Evolutionary conservation across 2,113 vertebrate genomes (phyloP).

Genomic region (Cardinalis cardinalis): DNA sequence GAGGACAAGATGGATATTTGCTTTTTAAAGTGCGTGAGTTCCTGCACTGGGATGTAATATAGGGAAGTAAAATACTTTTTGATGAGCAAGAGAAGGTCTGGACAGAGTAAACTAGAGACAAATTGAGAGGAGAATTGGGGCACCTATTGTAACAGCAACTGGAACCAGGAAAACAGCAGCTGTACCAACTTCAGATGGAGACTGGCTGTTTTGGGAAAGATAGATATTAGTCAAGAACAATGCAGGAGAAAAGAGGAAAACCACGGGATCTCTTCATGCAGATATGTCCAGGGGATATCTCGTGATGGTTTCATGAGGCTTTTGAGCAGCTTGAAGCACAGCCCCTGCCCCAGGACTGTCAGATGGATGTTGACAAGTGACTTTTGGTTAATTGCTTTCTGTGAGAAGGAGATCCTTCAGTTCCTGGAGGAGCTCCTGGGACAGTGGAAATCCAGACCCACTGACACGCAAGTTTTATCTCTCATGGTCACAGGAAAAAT

Average conservation of each 20-base stretch:
- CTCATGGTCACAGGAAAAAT: neutral
- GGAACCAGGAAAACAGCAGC: neutral
- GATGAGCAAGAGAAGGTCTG: neutral
- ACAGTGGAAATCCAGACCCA: neutral
- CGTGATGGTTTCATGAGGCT: neutral
- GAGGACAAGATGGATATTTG: neutral
- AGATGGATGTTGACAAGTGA: rapidly evolving
- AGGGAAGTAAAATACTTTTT: neutral
- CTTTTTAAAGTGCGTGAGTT: neutral
- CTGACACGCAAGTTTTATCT: neutral
- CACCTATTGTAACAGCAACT: neutral
- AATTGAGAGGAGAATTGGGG: neutral
- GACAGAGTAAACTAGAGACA: neutral
- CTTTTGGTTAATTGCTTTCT: neutral
- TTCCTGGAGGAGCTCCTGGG: neutral
- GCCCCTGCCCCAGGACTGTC: neutral
- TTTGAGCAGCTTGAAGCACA: neutral
- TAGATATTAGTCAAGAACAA: neutral
- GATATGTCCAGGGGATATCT: no score
- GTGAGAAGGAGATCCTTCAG: neutral
- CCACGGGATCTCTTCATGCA: neutral
- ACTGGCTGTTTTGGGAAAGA: neutral
- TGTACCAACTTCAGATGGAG: neutral
- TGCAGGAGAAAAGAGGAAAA: neutral
- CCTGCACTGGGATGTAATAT: neutral